Base-by-base conservation (phyloP, 2,888 invertebrate species). In the Sycophila texana region DNA sequence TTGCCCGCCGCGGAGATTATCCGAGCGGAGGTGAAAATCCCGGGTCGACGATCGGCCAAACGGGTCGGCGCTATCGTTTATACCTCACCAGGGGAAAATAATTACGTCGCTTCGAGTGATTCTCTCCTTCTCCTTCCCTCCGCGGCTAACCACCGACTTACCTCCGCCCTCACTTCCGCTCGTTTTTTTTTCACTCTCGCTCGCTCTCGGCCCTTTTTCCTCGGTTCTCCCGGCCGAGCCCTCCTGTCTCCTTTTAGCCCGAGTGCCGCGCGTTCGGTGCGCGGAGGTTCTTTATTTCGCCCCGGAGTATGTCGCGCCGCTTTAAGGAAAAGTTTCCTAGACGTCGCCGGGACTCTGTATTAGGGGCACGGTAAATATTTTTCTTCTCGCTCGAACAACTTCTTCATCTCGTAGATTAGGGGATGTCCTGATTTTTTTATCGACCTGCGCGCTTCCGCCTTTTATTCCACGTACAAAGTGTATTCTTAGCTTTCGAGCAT, bases 371-470 rank as follows among this genome's bases (percentile, higher is more conserved):
- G 76, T 57, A 76, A 76, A 76, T 76, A 76, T 76, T 70, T 76
- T 76, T 63, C 70, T 49, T 76, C 47, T n/a, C 39, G 68, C 68
- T 67, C 18, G 39, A 51, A 68, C 39, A 30, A 49, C 20, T 58
- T 61, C 57, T 57, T 75, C 61, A 75, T 68, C 75, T 75, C 13
- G 57, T n/a, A 68, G 68, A 75, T 75, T 75, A 68, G 60, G 55
- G 55, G 74, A 57, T 65, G 30, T 47, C 16, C 22, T 60, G 20
- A 13, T 22, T 65, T 47, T 12, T 18, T 20, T n/a, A 10, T 49
- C 49, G 20, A 22, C 20, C 22, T 60, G 20, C 26, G 58, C 14
- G 20, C 14, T 16, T 60, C 26, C 39, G 18, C 16, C 26, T 61
- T 63, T 63, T 63, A 63, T 63, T 63, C 22, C 53, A 14, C 53